Evolutionary conservation across 2,888 invertebrate genomes (phyloP).

Genomic region (Scaptomyza flava): DNA sequence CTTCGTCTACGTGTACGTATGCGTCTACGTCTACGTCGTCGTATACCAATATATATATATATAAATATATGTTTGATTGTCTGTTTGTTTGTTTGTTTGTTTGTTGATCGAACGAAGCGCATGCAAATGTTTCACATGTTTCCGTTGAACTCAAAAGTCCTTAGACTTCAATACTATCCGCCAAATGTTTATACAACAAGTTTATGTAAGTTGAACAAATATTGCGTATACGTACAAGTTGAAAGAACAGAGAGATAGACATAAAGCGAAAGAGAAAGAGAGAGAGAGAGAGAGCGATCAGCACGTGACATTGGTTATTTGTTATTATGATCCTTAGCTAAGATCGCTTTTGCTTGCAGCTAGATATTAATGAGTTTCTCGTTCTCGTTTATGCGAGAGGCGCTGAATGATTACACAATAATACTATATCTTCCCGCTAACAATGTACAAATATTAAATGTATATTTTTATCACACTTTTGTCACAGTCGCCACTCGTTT

Average conservation of each 20-base stretch:
- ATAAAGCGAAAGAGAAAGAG: not conserved
- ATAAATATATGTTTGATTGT: not conserved
- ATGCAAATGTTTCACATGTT: slow-evolving; percentile 20
- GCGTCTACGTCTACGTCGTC: slow-evolving; percentile 1
- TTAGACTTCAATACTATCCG: slow-evolving; percentile 10
- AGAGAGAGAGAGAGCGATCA: not conserved
- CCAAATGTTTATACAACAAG: not conserved
- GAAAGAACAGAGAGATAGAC: not conserved
- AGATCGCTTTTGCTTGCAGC: not conserved
- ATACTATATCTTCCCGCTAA: slow-evolving; percentile 74
- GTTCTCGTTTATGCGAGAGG: slow-evolving; percentile 23
- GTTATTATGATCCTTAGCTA: not conserved
- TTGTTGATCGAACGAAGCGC: slow-evolving; percentile 20
- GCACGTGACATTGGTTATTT: not conserved
- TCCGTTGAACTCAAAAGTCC: slow-evolving; percentile 15
- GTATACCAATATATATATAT: slow-evolving; percentile 10
- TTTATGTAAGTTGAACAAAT: slow-evolving; percentile 1
- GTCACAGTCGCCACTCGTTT: slow-evolving; percentile 47
- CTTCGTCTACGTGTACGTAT: slow-evolving; percentile 14
- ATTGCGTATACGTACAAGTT: not conserved
- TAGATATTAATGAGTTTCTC: slow-evolving; percentile 15
- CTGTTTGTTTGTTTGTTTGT: slow-evolving; percentile 4
- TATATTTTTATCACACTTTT: slow-evolving; percentile 78
- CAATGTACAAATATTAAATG: slow-evolving; percentile 80
- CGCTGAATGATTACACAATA: slow-evolving; percentile 67